Evolutionary conservation across 1,140 invertebrate genomes (phyloP).

Genomic region (Bacillus rossius): DNA sequence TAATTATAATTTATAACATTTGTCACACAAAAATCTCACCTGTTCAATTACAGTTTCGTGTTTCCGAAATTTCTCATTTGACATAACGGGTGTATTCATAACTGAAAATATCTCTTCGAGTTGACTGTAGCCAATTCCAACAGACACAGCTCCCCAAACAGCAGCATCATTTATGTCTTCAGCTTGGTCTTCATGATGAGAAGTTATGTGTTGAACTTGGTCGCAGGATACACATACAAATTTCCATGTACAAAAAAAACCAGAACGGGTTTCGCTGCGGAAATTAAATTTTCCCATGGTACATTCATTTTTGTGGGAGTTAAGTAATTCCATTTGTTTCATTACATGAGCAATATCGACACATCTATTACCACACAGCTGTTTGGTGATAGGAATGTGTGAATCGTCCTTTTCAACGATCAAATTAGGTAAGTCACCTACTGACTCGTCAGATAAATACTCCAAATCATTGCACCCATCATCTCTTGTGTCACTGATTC

Average conservation of each 20-base stretch:
- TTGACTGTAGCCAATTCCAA: background rate
- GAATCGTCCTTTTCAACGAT: no score
- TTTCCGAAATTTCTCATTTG: background rate
- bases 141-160: background rate
- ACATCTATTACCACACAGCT: background rate
- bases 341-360: background rate
- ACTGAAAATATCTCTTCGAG: background rate
- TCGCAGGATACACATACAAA: background rate
- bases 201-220: background rate
- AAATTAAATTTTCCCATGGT: background rate
- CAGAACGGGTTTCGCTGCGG: background rate
- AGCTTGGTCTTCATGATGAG: background rate
- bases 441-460: no score
- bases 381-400: background rate
- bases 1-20: no score
- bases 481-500: no score
- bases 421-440: no score
- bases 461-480: no score
- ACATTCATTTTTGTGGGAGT: background rate
- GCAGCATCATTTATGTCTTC: conserved; percentile 4
- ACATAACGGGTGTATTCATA: background rate
- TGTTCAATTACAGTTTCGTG: background rate
- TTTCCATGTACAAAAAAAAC: background rate
- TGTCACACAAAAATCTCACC: background rate
- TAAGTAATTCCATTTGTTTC: background rate